Evolutionary conservation across 1,140 invertebrate genomes (phyloP).

Genomic region (Belonocnema kinseyi): DNA sequence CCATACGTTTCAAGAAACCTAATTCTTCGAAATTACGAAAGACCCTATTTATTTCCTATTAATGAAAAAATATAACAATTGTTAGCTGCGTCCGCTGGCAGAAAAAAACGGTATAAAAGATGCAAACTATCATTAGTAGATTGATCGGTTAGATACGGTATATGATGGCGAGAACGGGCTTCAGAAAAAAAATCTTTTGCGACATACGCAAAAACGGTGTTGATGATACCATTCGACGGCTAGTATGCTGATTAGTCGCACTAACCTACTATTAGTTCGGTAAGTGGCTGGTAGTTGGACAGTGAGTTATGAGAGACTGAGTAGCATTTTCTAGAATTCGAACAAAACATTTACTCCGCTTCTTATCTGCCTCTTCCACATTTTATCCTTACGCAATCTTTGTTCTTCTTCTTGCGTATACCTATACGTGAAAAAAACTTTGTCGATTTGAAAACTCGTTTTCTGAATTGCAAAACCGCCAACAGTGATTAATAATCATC

Average conservation of each 20-base stretch:
- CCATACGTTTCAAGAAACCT: no score
- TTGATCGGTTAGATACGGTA: no score
- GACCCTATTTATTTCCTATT: no score
- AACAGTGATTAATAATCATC: conserved; percentile 1
- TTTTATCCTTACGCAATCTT: conserved; percentile 2
- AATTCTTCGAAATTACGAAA: no score
- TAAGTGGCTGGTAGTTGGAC: neutral
- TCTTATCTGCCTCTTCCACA: neutral
- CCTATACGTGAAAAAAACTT: neutral
- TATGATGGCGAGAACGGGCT: no score
- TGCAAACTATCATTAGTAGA: no score
- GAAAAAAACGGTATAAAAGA: no score
- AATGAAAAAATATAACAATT: no score
- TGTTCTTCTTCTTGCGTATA: neutral
- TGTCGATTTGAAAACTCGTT: neutral
- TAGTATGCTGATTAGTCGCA: conserved; percentile 40
- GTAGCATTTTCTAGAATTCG: neutral
- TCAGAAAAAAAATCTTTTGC: no score
- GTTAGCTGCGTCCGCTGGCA: no score
- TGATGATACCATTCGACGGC: conserved; percentile 31
- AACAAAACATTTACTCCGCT: conserved; percentile 1
- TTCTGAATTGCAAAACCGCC: neutral
- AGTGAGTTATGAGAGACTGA: neutral
- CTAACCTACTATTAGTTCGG: conserved; percentile 32
- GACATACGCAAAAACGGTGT: neutral